Percentiles rank a stretch among this genome's conserved stretches.
Conservation (phyloP, 2,113 vertebrate species). For the Antechinus flavipes region DNA sequence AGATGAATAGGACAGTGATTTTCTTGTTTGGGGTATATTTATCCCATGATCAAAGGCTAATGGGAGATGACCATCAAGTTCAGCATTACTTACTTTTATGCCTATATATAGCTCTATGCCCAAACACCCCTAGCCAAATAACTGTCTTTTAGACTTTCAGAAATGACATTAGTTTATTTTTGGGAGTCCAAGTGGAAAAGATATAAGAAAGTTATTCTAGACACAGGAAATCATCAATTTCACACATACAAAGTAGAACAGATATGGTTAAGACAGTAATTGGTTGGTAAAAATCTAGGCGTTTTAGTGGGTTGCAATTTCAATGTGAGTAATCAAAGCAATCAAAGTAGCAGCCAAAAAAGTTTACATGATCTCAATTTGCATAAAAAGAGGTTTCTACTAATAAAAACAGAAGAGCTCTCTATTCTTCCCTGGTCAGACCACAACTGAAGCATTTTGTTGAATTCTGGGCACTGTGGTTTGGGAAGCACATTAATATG, state of each 20-base stretch:
- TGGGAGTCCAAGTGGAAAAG: neutral
- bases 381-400: neutral
- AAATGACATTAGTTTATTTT: neutral
- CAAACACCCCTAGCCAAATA: neutral
- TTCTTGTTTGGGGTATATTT: neutral
- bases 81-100: neutral
- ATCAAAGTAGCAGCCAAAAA: neutral
- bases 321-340: neutral
- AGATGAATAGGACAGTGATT: neutral
- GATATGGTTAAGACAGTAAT: neutral
- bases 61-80: neutral
- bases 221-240: neutral
- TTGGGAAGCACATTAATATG: neutral
- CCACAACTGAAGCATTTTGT: neutral
- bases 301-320: neutral
- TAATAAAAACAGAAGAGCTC: neutral
- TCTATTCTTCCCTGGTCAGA: neutral
- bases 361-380: neutral
- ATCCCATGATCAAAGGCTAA: neutral
- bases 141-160: neutral
- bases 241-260: neutral
- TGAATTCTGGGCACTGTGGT: neutral
- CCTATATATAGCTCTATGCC: neutral
- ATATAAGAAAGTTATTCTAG: neutral
- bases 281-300: neutral